Conservation (phyloP, 2,888 invertebrate species). For the Melieria crassipennis region DNA sequence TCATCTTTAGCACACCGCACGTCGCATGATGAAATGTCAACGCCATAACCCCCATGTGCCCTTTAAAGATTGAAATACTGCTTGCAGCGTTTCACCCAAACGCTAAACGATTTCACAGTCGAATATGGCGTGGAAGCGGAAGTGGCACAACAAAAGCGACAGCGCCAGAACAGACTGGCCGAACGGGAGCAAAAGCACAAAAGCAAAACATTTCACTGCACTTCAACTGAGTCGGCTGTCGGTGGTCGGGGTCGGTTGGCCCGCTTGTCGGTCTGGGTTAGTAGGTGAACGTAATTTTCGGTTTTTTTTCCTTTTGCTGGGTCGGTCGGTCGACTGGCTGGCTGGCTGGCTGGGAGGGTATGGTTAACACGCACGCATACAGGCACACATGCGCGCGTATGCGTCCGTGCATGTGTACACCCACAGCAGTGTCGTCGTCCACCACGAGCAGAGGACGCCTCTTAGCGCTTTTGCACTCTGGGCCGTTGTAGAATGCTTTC, state of each 20-base stretch:
- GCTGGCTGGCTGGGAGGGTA: slow-evolving; percentile 3
- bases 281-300: slow-evolving; percentile 45
- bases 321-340: slow-evolving; percentile 10
- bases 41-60: too few relatives aligned
- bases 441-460: slow-evolving; percentile 8
- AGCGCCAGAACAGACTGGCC: too few relatives aligned
- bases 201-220: slow-evolving; percentile 16
- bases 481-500: slow-evolving; percentile 43
- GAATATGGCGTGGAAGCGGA: too few relatives aligned
- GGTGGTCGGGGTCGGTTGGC: slow-evolving; percentile 5
- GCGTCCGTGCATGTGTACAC: background rate
- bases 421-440: slow-evolving; percentile 8
- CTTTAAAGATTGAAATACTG: too few relatives aligned
- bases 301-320: slow-evolving; percentile 10
- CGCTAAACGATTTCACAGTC: too few relatives aligned
- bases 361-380: slow-evolving; percentile 6
- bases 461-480: slow-evolving; percentile 43
- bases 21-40: too few relatives aligned
- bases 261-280: slow-evolving; percentile 44
- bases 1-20: too few relatives aligned
- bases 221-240: slow-evolving; percentile 14
- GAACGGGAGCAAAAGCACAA: slow-evolving; percentile 10
- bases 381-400: background rate
- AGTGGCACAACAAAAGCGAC: too few relatives aligned
- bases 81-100: too few relatives aligned